Evolutionary conservation across 2,797 vertebrate species (phyloP).

Genomic region (Oryzias dopingdopingensis): DNA sequence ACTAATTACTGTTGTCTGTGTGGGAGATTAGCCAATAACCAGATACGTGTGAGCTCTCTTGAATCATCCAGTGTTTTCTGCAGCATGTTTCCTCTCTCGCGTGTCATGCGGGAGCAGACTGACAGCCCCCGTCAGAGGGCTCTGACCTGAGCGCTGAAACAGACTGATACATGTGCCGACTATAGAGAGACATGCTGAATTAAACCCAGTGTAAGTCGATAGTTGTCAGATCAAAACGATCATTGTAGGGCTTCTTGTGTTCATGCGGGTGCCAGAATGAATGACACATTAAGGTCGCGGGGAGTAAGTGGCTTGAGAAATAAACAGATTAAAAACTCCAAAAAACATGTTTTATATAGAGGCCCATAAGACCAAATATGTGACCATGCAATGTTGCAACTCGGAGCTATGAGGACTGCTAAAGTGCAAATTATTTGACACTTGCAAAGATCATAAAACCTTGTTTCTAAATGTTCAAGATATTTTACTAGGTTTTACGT

Average conservation of each 20-base stretch:
- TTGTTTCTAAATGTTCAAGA: too few species aligned
- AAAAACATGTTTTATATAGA: conserved; percentile 15
- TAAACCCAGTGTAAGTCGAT: conserved; percentile 72
- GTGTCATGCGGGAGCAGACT: conserved; percentile 24
- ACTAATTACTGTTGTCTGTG: conserved; percentile 22
- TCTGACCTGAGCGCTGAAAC: conserved; percentile 62
- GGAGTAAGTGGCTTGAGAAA: conserved; percentile 31
- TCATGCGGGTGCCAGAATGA: conserved; percentile 67
- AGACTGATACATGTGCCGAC: conserved; percentile 58
- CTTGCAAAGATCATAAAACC: too few species aligned
- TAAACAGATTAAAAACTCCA: conserved; percentile 8
- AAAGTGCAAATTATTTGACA: not conserved
- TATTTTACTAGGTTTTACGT: too few species aligned
- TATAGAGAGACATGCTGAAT: conserved; percentile 63
- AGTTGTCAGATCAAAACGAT: conserved; percentile 72
- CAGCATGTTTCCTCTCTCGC: conserved; percentile 16
- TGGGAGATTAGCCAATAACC: conserved; percentile 31
- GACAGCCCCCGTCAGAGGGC: conserved; percentile 64
- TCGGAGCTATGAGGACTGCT: conserved; percentile 49
- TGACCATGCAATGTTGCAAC: conserved; percentile 36
- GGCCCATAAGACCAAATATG: conserved; percentile 14
- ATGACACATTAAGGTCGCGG: conserved; percentile 70
- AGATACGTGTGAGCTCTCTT: conserved; percentile 19
- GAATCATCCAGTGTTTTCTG: conserved; percentile 11
- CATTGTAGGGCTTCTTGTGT: conserved; percentile 57